Evolutionary conservation across 2,113 vertebrate species (phyloP), one percentile per base, ranked within the genome.

Genomic region (Craseonycteris thonglongyai): DNA sequence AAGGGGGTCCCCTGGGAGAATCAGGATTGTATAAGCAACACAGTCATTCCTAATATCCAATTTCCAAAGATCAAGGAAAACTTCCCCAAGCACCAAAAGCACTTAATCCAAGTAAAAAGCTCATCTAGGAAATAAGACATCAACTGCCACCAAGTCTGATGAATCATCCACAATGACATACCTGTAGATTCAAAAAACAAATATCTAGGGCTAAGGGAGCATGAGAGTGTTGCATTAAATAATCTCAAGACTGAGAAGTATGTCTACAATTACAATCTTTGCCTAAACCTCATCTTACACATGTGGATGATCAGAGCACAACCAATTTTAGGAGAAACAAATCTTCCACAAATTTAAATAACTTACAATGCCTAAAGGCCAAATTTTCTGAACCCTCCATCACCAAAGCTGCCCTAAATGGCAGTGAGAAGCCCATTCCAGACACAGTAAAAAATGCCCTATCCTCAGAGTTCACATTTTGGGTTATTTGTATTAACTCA

Each of bases 191-290:
- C 40, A 14, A 9, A 21, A 38, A n/a, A 22, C 35, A 69, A 45
- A 10, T 28, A 16, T 24, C 5, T 6, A 16, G 7, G 12, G 22
- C 69, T 21, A 7, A 45, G 10, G 33, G 40, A 8, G 19, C 5
- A 7, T 28, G 22, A 13, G 47, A 16, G 16, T 38, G 8, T 24
- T 38, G 18, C 58, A 33, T 38, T 35, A 58, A 45, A 35, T 11
- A 13, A 47, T 54, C 9, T 8, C 15, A 38, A n/a, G 40, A 13
- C 2, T 0, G 16, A 22, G n/a, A 47, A 47, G 2, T 30, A 28
- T 2, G 24, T 11, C 24, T 30, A 66, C 9, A 30, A 33, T 42
- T 30, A 9, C 3, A 2, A 38, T 35, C 59, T 68, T 2, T 15
- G 38, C 71, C 21, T 15, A 56, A 63, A 22, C 38, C 22, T 84